Evolutionary conservation across 2,888 invertebrate species (phyloP).

Genomic region (Nomada fucata): DNA sequence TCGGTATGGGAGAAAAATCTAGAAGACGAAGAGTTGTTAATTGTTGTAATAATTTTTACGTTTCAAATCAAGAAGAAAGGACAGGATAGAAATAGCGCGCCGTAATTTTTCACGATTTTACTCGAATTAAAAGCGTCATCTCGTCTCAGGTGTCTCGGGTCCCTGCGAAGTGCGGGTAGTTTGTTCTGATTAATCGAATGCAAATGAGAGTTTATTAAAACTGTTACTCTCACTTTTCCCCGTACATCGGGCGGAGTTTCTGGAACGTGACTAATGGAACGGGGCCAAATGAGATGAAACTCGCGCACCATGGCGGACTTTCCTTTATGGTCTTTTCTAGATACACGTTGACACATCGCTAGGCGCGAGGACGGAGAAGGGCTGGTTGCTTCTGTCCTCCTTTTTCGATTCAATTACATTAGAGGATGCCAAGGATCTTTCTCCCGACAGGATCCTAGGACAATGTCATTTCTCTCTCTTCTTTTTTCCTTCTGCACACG

Average conservation of each 20-base stretch:
- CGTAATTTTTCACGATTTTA: background rate
- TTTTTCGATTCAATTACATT: conserved; percentile 69
- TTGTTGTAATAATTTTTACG: too few relatives aligned
- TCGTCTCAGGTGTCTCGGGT: background rate
- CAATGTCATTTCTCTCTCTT: conserved; percentile 3
- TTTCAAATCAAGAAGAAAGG: background rate
- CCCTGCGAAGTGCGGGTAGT: background rate
- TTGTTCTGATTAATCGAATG: conserved; percentile 21
- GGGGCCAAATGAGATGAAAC: conserved; percentile 44
- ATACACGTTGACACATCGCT: conserved; percentile 34
- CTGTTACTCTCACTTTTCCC: conserved; percentile 18
- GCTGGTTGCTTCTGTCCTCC: conserved; percentile 14
- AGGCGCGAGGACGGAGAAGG: conserved; percentile 32
- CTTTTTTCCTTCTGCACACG: background rate
- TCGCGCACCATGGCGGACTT: conserved; percentile 43
- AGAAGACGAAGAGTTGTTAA: too few relatives aligned
- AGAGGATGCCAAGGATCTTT: conserved; percentile 52
- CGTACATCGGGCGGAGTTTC: conserved; percentile 20
- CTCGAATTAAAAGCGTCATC: background rate
- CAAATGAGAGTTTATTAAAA: conserved; percentile 13
- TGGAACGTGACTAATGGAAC: conserved; percentile 49
- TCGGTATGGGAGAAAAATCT: too few relatives aligned
- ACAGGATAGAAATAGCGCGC: background rate
- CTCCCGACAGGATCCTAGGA: conserved; percentile 26
- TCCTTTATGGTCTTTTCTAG: conserved; percentile 16